Evolutionary conservation across 2,888 invertebrate genomes (phyloP).

Genomic region (Macrophya annulata): DNA sequence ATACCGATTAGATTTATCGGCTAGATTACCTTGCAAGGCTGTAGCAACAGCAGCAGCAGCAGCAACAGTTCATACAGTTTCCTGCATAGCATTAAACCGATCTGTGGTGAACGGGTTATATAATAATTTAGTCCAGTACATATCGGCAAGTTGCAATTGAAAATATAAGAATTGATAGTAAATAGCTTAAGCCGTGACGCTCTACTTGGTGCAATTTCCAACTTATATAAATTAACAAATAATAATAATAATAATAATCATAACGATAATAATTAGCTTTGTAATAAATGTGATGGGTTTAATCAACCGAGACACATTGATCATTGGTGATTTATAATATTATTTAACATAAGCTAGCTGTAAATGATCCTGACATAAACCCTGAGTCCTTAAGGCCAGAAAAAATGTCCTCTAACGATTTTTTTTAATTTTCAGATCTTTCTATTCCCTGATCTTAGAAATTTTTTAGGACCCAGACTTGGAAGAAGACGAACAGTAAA

Average conservation of each 20-base stretch:
- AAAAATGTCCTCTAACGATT: not conserved
- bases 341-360: too few relatives aligned
- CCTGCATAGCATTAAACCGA: not conserved
- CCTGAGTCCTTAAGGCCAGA: too few relatives aligned
- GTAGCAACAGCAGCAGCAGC: not conserved
- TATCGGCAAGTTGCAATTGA: not conserved
- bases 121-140: not conserved
- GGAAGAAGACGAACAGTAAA: too few relatives aligned
- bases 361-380: too few relatives aligned
- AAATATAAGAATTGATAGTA: not conserved
- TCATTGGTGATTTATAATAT: too few relatives aligned
- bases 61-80: not conserved
- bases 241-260: too few relatives aligned
- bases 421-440: too few relatives aligned
- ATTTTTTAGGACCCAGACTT: not conserved
- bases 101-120: not conserved
- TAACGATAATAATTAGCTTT: too few relatives aligned
- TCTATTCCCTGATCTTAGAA: not conserved
- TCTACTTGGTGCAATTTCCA: not conserved
- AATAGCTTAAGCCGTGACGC: not conserved
- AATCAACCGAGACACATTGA: too few relatives aligned
- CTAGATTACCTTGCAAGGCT: slow-evolving; percentile 46
- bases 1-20: slow-evolving; percentile 30
- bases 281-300: too few relatives aligned
- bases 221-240: too few relatives aligned